phyloP scores from a whole-genome alignment of 2,888 invertebrate species.

The Athalia cordata region DNA sequence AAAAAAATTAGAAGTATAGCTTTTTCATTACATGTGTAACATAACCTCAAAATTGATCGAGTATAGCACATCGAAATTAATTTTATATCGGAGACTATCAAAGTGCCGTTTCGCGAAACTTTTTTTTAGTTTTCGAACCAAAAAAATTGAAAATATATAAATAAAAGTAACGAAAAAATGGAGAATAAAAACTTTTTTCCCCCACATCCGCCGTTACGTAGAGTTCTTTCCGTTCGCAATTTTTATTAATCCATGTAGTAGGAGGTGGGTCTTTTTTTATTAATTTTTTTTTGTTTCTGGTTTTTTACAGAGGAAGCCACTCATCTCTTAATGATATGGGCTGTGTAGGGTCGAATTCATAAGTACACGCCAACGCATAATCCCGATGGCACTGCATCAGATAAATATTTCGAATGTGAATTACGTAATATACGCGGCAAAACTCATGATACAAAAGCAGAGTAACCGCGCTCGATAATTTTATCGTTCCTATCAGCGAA shows the following conservation, averaged over 20 bases:
- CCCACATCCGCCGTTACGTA: too few species aligned
- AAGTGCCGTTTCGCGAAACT: too few species aligned
- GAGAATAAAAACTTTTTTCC: too few species aligned
- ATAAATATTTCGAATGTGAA: not conserved
- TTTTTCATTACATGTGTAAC: not conserved
- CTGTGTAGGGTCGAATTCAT: not conserved
- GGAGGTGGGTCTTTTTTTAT: too few species aligned
- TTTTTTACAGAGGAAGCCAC: conserved; percentile 6
- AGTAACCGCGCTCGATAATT: conserved; percentile 1
- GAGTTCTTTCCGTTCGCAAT: not conserved
- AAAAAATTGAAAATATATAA: too few species aligned
- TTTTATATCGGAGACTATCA: too few species aligned
- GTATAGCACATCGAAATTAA: too few species aligned
- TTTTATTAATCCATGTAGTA: not conserved
- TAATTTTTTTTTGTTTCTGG: not conserved
- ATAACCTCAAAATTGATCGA: not conserved
- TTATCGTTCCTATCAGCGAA: conserved; percentile 9
- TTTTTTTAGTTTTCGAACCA: too few species aligned
- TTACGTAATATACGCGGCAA: not conserved
- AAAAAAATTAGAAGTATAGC: too few species aligned
- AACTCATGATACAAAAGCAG: not conserved
- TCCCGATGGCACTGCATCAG: conserved; percentile 14
- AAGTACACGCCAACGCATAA: conserved; percentile 3
- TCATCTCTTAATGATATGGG: not conserved
- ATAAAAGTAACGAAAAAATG: too few species aligned